Evolutionary conservation across 2,888 invertebrate species (phyloP).

Genomic region (Ophonus ardosiacus): DNA sequence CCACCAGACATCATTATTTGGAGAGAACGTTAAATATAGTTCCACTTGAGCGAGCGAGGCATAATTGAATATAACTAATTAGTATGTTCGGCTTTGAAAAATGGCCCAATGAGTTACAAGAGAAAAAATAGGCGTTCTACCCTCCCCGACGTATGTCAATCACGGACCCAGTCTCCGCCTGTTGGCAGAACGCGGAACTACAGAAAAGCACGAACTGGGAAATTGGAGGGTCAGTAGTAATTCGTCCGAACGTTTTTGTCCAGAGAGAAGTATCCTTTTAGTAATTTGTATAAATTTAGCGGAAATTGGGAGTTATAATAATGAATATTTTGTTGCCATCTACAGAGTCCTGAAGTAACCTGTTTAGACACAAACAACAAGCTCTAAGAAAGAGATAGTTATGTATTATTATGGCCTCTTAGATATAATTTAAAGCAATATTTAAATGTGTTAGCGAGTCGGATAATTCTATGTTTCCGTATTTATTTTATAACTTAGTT

Average conservation of each 20-base stretch:
- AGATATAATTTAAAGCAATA: too few relatives aligned
- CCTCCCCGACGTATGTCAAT: constrained; percentile 48
- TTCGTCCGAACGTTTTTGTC: not conserved
- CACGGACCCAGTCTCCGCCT: constrained; percentile 9
- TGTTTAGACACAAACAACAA: too few relatives aligned
- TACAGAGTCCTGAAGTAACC: too few relatives aligned
- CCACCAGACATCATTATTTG: constrained; percentile 22
- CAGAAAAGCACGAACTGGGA: constrained; percentile 4
- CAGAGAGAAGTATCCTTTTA: not conserved
- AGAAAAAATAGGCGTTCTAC: constrained; percentile 30
- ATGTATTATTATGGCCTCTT: too few relatives aligned
- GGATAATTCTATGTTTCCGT: too few relatives aligned
- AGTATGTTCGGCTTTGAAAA: constrained; percentile 50
- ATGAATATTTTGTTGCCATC: too few relatives aligned
- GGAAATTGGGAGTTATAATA: too few relatives aligned
- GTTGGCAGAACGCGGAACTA: constrained; percentile 18
- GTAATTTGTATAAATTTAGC: too few relatives aligned
- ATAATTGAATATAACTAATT: constrained; percentile 53
- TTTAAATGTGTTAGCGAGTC: too few relatives aligned
- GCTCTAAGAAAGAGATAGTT: too few relatives aligned
- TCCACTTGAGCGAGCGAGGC: constrained; percentile 24
- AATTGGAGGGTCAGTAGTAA: not conserved
- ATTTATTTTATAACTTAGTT: too few relatives aligned
- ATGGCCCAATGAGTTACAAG: constrained; percentile 45
- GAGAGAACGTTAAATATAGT: constrained; percentile 47